Evolutionary conservation across 1,140 invertebrate genomes (phyloP).

Genomic region (Listronotus oregonensis): DNA sequence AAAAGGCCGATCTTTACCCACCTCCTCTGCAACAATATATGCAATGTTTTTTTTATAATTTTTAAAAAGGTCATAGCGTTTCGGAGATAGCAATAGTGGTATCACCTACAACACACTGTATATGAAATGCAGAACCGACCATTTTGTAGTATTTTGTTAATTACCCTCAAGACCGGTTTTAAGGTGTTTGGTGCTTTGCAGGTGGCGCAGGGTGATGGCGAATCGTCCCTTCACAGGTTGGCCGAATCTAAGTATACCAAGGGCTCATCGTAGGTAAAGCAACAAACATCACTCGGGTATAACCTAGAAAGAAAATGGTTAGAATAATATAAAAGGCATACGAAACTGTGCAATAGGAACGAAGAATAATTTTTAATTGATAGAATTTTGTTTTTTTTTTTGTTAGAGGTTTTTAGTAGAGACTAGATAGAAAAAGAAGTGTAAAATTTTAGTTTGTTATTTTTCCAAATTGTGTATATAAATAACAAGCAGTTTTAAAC

Average conservation of each 20-base stretch:
- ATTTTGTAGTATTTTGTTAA: background rate
- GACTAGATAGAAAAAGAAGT: constrained; percentile 2
- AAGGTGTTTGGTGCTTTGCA: constrained; percentile 56
- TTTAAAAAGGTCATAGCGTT: too few species aligned
- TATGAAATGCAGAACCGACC: background rate
- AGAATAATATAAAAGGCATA: constrained; percentile 2
- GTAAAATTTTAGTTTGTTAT: constrained; percentile 7
- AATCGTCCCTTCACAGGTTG: constrained; percentile 53
- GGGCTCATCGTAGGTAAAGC: constrained; percentile 45
- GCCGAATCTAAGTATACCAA: constrained; percentile 56
- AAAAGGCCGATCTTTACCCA: too few species aligned
- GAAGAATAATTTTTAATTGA: constrained; percentile 23
- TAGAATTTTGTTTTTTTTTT: constrained; percentile 12
- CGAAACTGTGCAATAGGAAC: constrained; percentile 36
- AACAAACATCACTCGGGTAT: constrained; percentile 35
- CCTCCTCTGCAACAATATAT: too few species aligned
- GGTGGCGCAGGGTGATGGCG: constrained; percentile 53
- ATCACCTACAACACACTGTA: too few species aligned
- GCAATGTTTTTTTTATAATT: too few species aligned
- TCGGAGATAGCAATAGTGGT: background rate
- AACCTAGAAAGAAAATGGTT: constrained; percentile 23
- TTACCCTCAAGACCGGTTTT: constrained; percentile 16
- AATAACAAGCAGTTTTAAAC: constrained; percentile 6
- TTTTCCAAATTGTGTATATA: constrained; percentile 9
- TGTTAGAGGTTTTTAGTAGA: constrained; percentile 1